phyloP scores from a whole-genome alignment of 1,140 invertebrate species.

The Sinella curviseta region DNA sequence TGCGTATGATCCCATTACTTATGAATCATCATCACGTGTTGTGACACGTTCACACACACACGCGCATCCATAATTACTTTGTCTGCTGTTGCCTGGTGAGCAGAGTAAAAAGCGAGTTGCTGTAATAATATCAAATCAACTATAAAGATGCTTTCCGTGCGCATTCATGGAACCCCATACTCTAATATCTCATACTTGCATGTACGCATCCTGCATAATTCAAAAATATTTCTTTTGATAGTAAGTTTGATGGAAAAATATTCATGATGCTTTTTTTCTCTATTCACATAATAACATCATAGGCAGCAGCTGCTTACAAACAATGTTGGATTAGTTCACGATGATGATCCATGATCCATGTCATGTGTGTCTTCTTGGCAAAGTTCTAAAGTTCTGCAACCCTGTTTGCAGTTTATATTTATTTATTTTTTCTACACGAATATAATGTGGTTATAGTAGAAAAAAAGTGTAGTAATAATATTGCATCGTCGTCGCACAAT shows the following conservation, averaged over 20 bases:
- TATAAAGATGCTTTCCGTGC: too few species aligned
- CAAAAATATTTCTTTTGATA: neutral
- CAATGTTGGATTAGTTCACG: neutral
- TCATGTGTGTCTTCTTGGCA: neutral
- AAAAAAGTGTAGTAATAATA: neutral
- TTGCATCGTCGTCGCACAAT: neutral
- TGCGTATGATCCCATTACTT: neutral
- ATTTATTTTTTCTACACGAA: neutral
- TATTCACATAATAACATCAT: neutral
- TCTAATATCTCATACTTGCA: neutral
- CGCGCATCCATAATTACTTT: neutral
- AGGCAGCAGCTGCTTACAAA: neutral
- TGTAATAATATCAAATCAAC: too few species aligned
- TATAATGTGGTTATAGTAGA: neutral
- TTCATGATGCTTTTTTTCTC: neutral
- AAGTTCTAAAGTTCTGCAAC: neutral
- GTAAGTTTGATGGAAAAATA: neutral
- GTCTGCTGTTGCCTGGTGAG: neutral
- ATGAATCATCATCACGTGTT: constrained; percentile 16
- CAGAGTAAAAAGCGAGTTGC: too few species aligned
- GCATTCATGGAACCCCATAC: too few species aligned
- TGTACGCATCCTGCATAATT: neutral
- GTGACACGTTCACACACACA: neutral
- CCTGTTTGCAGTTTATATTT: neutral
- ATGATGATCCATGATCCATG: neutral